Evolutionary conservation across 2,888 invertebrate genomes (phyloP).

Genomic region (Hipparchia semele): DNA sequence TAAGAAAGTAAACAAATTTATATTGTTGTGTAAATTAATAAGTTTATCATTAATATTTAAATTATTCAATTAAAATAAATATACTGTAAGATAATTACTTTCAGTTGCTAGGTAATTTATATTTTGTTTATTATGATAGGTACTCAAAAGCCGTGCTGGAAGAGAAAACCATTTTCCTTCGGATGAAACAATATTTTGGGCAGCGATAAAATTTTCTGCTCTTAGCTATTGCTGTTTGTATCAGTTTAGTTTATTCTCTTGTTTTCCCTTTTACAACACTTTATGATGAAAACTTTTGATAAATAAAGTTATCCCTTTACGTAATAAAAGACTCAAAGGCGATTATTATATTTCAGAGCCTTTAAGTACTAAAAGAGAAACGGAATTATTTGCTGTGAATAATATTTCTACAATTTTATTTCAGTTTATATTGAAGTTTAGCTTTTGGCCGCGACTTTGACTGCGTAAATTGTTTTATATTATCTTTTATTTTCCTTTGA

Average conservation of each 20-base stretch:
- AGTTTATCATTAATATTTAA: neutral
- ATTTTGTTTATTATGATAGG: neutral
- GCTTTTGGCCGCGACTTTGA: no score
- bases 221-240: slow-evolving; percentile 16
- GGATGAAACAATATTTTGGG: slow-evolving; percentile 24
- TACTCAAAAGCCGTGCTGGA: neutral
- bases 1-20: slow-evolving; percentile 10
- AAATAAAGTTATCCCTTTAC: slow-evolving; percentile 34
- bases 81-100: neutral
- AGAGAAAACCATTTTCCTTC: no score
- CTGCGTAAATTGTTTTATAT: no score
- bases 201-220: slow-evolving; percentile 33
- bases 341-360: slow-evolving; percentile 30
- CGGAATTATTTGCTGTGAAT: neutral
- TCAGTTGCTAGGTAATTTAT: neutral
- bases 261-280: slow-evolving; percentile 29
- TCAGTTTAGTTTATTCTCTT: slow-evolving; percentile 36
- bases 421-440: neutral
- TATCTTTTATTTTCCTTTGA: no score
- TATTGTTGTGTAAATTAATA: neutral
- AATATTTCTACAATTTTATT: neutral
- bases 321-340: slow-evolving; percentile 21
- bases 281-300: slow-evolving; percentile 34
- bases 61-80: neutral
- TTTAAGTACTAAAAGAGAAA: slow-evolving; percentile 23